Evolutionary conservation across 1,140 invertebrate genomes (phyloP), one percentile per base, ranked within the genome.

Genomic region (Neodiprion fabricii): DNA sequence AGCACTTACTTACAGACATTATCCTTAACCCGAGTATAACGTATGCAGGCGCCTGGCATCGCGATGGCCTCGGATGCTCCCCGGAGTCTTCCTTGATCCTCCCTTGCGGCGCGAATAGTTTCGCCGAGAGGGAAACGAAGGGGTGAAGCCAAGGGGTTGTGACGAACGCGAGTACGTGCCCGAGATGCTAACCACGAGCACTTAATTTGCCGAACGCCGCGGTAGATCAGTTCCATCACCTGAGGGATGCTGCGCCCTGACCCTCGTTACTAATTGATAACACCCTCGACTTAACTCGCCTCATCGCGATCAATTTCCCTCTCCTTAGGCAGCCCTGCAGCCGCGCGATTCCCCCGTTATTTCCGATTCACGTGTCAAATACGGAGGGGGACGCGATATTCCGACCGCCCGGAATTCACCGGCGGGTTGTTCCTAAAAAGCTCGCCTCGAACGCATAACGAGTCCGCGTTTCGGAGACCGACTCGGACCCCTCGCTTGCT

Each of bases 161-260:
- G 80, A 82, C 79, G 79, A 77, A 81, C 80, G 80, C 73, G 78
- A 79, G 75, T 83, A 83, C 81, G 81, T 83, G 81, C 80, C 78
- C 78, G 81, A 79, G 81, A 79, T 82, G 77, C 79, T 82, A 83
- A 83, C 79, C 79, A 78, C 76, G 79, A 78, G 80, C 40, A 69
- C 67, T 69, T 69, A 69, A 69, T 69, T 69, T 69, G 67, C 14
- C 67, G 67, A 69, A 47, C 17, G 67, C 40, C 67, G 21, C 67
- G 17, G 21, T 69, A 69, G 21, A 69, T 69, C 67, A 69, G 21
- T 61, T 61, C 53, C n/a, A 61, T 61, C 53, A 61, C 53, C 53
- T 17, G n/a, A 17, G 53, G 3, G 53, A 17, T 61, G 53, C 53
- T 61, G 53, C 3, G 28, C n/a, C 53, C 8, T 61, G 7, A 61